Base-by-base conservation (phyloP, 2,797 vertebrate species). In the Aldrovandia affinis region DNA sequence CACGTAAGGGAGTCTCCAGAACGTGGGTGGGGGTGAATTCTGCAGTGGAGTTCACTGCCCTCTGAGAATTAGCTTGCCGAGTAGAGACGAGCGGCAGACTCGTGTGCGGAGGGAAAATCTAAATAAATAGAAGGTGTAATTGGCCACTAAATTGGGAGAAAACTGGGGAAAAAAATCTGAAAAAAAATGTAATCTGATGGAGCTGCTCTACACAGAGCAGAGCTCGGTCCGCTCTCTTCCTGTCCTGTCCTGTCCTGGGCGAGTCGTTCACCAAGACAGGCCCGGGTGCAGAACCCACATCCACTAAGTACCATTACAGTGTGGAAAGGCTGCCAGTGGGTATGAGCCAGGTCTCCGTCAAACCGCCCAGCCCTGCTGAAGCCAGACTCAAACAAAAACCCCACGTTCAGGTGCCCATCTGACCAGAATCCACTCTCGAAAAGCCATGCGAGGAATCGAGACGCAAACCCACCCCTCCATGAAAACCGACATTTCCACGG, bases 241-340 rank as follows among this genome's bases (percentile, higher is more conserved):
- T 75, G 47, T 18, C 47, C 63, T 28, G 55, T 47, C 73, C 36
- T 73, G 25, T 39, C 52, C n/a, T 57, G 50, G n/a, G 36, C 61
- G 82, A 83, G 52, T n/a, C 42, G 47, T 50, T 54, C 77, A 78
- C 15, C 28, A n/a, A 78, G 77, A 52, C 44, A 33, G 44, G 73
- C 47, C 73, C 78, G 25, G 92, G 95, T 96, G 95, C 96, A 95
- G 96, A 96, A 95, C 95, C 96, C 94, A 95, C 94, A 96, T 95
- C 95, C 95, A 97, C 96, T 97, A 96, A 95, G 94, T 94, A 94
- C 95, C 96, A 96, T 96, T 96, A 95, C 93, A 95, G 95, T 95
- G 96, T 94, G 94, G 95, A 96, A 93, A 95, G 94, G 93, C 96
- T 96, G 96, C 93, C 91, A 96, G 95, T 95, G 95, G 96, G 95